phyloP scores from a whole-genome alignment of 2,888 invertebrate species.

The Arctia plantaginis region DNA sequence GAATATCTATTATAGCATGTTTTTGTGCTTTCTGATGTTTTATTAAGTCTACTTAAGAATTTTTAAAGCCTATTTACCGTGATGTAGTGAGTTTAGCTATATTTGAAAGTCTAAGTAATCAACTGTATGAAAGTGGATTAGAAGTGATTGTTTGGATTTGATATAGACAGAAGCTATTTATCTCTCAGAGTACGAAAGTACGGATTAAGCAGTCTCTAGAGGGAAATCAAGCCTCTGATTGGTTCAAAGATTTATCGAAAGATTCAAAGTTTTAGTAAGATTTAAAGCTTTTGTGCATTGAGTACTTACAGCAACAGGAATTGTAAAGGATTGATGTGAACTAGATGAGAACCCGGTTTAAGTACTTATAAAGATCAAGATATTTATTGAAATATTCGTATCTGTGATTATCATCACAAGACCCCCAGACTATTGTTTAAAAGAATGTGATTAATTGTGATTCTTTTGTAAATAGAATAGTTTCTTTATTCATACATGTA shows the following conservation, averaged over 20 bases:
- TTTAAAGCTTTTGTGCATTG: not conserved
- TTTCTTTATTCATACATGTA: no score
- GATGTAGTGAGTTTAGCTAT: no score
- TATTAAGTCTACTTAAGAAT: no score
- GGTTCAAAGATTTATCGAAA: not conserved
- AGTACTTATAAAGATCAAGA: not conserved
- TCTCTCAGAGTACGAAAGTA: not conserved
- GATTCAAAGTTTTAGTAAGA: not conserved
- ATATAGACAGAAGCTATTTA: not conserved
- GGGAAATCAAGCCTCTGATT: not conserved
- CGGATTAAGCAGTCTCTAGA: not conserved
- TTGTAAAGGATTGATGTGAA: not conserved
- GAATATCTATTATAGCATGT: no score
- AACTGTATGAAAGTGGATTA: not conserved
- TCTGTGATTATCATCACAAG: not conserved
- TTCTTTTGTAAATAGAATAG: no score
- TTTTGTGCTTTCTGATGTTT: no score
- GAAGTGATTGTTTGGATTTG: not conserved
- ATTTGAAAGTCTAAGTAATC: not conserved
- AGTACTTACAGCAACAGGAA: not conserved
- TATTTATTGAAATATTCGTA: not conserved
- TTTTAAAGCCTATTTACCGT: no score
- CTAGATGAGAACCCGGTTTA: not conserved
- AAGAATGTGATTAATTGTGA: no score
- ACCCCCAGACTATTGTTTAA: no score